Percentiles rank a stretch among this genome's conserved stretches.
Evolutionary conservation across 2,113 vertebrate genomes (phyloP).

Genomic region (Syngnathus typhle): DNA sequence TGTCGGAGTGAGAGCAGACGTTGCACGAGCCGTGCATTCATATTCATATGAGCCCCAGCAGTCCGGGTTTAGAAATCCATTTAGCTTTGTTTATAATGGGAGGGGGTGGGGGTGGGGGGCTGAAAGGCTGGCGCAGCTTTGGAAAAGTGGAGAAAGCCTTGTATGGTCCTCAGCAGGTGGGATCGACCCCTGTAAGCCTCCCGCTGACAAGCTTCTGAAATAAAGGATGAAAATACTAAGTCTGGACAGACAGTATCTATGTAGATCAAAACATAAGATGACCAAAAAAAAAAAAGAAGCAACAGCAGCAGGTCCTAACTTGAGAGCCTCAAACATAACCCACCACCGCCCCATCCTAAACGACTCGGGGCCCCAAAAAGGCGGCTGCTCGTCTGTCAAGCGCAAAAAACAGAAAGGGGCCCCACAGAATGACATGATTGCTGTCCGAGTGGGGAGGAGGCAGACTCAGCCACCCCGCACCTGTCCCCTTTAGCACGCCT

Average conservation of each 20-base stretch:
- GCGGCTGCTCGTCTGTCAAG: slow-evolving; percentile 62
- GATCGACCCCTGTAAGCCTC: slow-evolving; percentile 6
- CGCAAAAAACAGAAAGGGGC: slow-evolving; percentile 42
- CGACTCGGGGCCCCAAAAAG: slow-evolving; percentile 44
- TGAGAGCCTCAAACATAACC: slow-evolving; percentile 20
- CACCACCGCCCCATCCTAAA: slow-evolving; percentile 26
- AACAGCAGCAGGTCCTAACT: slow-evolving; percentile 30
- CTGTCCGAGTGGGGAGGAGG: slow-evolving; percentile 43
- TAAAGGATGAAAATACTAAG: not conserved
- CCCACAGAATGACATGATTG: slow-evolving; percentile 62
- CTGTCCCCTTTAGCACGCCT: slow-evolving; percentile 52
- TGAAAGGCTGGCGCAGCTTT: slow-evolving; percentile 44
- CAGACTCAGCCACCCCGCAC: slow-evolving; percentile 53
- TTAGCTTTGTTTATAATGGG: slow-evolving; percentile 34
- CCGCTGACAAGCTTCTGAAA: not conserved
- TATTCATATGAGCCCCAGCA: slow-evolving; percentile 52
- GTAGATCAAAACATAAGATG: not conserved
- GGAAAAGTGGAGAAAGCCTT: slow-evolving; percentile 41
- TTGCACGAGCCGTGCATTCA: slow-evolving; percentile 42
- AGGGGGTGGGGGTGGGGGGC: slow-evolving; percentile 19
- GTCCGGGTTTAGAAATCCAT: slow-evolving; percentile 25
- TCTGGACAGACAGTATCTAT: not conserved
- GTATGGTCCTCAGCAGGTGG: slow-evolving; percentile 55
- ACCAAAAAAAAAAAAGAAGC: not conserved
- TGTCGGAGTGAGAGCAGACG: slow-evolving; percentile 20